Conservation (phyloP, 2,113 vertebrate species). For the Hoplias malabaricus region DNA sequence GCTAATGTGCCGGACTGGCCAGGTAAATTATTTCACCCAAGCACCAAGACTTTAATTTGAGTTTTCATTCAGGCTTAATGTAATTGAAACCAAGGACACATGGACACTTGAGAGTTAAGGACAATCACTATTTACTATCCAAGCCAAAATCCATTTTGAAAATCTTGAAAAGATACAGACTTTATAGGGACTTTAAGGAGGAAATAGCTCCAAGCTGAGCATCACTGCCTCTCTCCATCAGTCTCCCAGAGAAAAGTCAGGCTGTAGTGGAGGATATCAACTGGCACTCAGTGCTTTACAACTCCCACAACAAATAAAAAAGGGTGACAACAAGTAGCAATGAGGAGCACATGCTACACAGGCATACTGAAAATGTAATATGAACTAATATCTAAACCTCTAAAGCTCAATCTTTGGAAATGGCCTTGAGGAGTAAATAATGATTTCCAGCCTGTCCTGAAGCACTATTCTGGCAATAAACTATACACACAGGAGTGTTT, state of each 20-base stretch:
- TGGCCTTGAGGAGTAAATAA: conserved; percentile 9
- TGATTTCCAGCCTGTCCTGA: conserved; percentile 6
- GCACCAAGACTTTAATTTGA: too few relatives aligned
- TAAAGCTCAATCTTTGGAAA: not conserved
- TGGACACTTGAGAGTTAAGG: too few relatives aligned
- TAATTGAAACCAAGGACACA: too few relatives aligned
- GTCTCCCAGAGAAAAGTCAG: not conserved
- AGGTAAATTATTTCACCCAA: too few relatives aligned
- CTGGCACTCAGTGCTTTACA: not conserved
- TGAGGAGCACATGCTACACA: not conserved
- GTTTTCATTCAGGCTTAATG: too few relatives aligned
- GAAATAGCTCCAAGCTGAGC: not conserved
- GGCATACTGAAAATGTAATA: conserved; percentile 6
- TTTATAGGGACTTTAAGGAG: not conserved
- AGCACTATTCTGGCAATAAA: conserved; percentile 1
- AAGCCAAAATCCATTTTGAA: too few relatives aligned
- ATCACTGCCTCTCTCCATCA: not conserved
- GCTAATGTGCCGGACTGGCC: too few relatives aligned
- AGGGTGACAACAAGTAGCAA: conserved; percentile 3
- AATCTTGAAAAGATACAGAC: too few relatives aligned
- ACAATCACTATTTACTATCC: too few relatives aligned
- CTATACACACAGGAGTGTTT: conserved; percentile 20
- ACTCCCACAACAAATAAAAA: conserved; percentile 3
- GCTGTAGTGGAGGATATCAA: not conserved
- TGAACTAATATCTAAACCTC: conserved; percentile 22